Percentiles rank a stretch among this genome's conserved stretches.
phyloP scores from a whole-genome alignment of 2,113 vertebrate species.

The Grammomys surdaster region DNA sequence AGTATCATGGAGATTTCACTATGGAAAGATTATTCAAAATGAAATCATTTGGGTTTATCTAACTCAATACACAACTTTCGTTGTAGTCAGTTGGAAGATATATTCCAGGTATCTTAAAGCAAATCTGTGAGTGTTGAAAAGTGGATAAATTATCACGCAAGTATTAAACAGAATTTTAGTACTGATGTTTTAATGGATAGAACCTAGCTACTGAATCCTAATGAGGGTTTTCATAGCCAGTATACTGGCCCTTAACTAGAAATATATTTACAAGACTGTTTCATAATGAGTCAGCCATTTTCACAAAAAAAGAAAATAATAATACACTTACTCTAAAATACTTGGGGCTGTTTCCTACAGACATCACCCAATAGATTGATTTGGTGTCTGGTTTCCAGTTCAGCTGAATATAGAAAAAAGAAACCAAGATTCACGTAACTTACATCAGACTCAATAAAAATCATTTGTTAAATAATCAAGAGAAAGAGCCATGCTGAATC shows the following conservation, averaged over 20 bases:
- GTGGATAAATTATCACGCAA: not conserved
- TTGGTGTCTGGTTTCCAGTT: not conserved
- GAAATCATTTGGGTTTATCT: not conserved
- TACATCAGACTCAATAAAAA: not conserved
- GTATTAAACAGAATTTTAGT: not conserved
- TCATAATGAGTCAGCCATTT: not conserved
- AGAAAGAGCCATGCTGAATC: not conserved
- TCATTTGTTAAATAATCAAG: rapidly evolving
- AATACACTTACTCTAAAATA: not conserved
- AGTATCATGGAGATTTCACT: not conserved
- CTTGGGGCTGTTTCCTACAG: not conserved
- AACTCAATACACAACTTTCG: not conserved
- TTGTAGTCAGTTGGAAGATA: not conserved
- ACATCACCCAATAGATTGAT: not conserved
- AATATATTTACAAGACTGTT: rapidly evolving
- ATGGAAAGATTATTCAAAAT: not conserved
- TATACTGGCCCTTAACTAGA: not conserved
- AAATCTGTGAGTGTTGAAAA: not conserved
- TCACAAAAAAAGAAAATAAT: not conserved
- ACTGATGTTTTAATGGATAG: not conserved
- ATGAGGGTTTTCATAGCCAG: not conserved
- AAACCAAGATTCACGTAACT: not conserved
- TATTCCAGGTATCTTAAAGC: not conserved
- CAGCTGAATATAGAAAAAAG: not conserved
- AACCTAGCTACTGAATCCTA: not conserved